Evolutionary conservation across 2,113 vertebrate genomes (phyloP).

Genomic region (Raja brachyura): DNA sequence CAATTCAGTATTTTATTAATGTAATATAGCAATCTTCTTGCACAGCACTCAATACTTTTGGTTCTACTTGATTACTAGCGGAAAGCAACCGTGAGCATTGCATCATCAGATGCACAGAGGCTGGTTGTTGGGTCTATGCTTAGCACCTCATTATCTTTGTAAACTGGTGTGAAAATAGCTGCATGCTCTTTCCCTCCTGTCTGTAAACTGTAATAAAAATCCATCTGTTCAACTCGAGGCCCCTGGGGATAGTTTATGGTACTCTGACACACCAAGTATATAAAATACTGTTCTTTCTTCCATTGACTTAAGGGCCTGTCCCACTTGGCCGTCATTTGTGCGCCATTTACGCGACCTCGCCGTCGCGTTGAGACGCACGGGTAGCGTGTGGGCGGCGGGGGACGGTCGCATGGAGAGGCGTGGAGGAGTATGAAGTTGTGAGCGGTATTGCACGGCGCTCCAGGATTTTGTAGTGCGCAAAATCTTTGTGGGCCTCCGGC

Average conservation of each 20-base stretch:
- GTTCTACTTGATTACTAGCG: not conserved
- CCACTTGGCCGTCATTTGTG: no score
- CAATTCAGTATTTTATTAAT: slow-evolving; percentile 15
- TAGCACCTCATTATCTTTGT: not conserved
- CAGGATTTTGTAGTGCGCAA: no score
- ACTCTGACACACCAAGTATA: not conserved
- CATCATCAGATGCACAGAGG: not conserved
- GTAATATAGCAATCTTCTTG: not conserved
- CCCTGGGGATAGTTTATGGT: not conserved
- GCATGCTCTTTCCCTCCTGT: not conserved
- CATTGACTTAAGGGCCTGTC: not conserved
- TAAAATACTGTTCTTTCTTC: not conserved
- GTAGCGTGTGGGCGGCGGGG: no score
- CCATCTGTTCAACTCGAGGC: not conserved
- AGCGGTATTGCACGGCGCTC: no score
- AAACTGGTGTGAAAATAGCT: not conserved
- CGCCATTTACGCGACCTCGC: no score
- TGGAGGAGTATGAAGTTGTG: no score
- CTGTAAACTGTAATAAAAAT: slow-evolving; percentile 22
- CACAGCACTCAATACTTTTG: not conserved
- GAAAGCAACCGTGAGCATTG: not conserved
- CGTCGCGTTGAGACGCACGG: no score
- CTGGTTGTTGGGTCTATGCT: not conserved
- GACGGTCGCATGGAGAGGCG: no score
- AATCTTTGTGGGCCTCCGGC: no score